Evolutionary conservation across 2,113 vertebrate genomes (phyloP), one percentile per base, ranked within the genome.

Genomic region (Parotia lawesii): DNA sequence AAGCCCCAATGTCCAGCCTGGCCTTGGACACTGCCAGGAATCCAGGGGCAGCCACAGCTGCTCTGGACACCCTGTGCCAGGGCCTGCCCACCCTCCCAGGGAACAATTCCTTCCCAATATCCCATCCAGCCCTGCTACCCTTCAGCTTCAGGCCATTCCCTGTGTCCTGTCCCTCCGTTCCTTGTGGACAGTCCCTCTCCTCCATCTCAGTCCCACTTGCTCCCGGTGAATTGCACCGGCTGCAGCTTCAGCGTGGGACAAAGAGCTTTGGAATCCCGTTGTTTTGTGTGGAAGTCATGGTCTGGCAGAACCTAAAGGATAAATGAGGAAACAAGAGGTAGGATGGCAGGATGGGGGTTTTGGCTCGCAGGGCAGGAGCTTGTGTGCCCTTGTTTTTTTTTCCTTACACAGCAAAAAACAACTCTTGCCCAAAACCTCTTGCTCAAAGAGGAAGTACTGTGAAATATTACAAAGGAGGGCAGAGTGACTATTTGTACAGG

Each of bases 291-390:
- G 27, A 24, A 53, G 5, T 23, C 28, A 5, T 18, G 2, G 12
- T 5, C 4, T 27, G 71, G 10, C 44, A 37, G 38, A 50, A 25
- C 38, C 50, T 23, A 1, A 22, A 23, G 40, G 40, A 8, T 25
- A 20, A 45, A 29, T 22, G 23, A 31, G 22, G 71, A 44, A 56
- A 40, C 3, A 2, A 31, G 29, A 38, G 14, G 29, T 15, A 3
- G 35, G 50, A 12, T 10, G 24, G 33, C 62, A 28, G 38, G n/a
- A 4, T 67, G 25, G 75, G 40, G 9, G 10, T 10, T 45, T 79
- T 14, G 7, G 12, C 12, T 53, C 4, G 0, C 4, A 6, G 35
- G 28, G 4, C 10, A 7, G 71, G 38, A 16, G 3, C 2, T 1
- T 16, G 23, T 29, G 61, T 38, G 38, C 38, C 16, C 21, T 27